Evolutionary conservation across 2,888 invertebrate species (phyloP).

Genomic region (Saturnia pavonia): DNA sequence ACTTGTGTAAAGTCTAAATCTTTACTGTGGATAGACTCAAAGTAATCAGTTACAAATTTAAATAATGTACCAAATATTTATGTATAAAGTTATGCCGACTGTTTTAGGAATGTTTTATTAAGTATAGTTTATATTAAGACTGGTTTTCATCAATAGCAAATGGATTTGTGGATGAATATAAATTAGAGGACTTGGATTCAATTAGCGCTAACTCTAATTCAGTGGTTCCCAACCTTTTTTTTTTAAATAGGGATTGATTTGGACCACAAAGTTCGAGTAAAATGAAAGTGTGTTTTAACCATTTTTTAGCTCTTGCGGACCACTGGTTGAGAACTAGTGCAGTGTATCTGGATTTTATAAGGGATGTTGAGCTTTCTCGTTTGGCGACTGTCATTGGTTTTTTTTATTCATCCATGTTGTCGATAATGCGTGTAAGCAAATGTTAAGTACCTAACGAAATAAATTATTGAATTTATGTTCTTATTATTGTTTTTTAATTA

Average conservation of each 20-base stretch:
- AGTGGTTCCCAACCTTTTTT: too few species aligned
- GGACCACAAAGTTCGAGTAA: too few species aligned
- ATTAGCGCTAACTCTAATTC: neutral
- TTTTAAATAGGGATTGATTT: too few species aligned
- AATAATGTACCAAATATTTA: neutral
- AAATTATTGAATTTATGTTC: neutral
- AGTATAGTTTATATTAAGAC: neutral
- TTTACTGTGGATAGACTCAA: too few species aligned
- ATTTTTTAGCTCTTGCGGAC: too few species aligned
- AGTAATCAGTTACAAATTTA: neutral
- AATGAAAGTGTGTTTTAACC: too few species aligned
- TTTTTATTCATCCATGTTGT: neutral
- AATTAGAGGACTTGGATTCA: neutral
- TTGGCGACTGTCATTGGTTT: neutral
- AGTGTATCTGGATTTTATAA: neutral
- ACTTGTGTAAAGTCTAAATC: too few species aligned
- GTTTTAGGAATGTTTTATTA: neutral
- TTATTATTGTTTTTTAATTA: neutral
- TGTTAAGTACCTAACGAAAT: neutral
- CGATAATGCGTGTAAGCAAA: conserved; percentile 1
- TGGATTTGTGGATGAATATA: conserved; percentile 15
- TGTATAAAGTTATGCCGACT: neutral
- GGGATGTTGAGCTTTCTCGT: neutral
- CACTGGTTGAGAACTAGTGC: too few species aligned
- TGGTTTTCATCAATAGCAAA: conserved; percentile 26